A percentile compares a stretch with the other conserved stretches of the same genome.
Evolutionary conservation across 2,888 invertebrate species (phyloP).

Genomic region (Dromius quadrimaculatus): DNA sequence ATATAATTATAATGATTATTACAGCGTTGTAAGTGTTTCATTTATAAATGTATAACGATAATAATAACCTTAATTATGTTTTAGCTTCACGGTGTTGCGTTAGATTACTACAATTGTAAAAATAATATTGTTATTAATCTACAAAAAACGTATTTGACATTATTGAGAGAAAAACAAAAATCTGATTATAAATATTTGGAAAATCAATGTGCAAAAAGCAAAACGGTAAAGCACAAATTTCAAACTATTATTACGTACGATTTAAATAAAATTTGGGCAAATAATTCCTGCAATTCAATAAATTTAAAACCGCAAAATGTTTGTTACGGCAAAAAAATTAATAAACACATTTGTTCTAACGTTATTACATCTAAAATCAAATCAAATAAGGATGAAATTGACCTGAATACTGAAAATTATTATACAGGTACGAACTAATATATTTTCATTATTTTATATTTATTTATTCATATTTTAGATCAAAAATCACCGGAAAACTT

Average conservation of each 20-base stretch:
- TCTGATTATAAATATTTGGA: slow-evolving; percentile 56
- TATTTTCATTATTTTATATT: background rate
- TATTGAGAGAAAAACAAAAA: slow-evolving; percentile 54
- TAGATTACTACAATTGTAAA: slow-evolving; percentile 80
- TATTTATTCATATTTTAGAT: slow-evolving; percentile 59
- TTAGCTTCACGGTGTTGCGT: slow-evolving; percentile 79
- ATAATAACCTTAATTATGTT: slow-evolving; percentile 57
- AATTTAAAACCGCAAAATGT: slow-evolving; percentile 4
- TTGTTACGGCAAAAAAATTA: slow-evolving; percentile 28
- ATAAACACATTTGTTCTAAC: slow-evolving; percentile 50
- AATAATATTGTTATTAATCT: slow-evolving; percentile 62
- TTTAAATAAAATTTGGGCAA: slow-evolving; percentile 54
- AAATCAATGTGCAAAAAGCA: too few relatives aligned
- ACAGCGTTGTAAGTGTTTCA: slow-evolving; percentile 74
- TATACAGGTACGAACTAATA: background rate
- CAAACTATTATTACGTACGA: slow-evolving; percentile 54
- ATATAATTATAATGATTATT: slow-evolving; percentile 74
- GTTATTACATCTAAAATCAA: slow-evolving; percentile 17
- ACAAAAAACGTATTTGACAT: slow-evolving; percentile 11
- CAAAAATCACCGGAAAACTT: slow-evolving; percentile 70
- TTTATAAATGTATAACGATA: background rate
- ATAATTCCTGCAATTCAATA: slow-evolving; percentile 51
- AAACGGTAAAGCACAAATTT: slow-evolving; percentile 31
- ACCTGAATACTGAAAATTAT: slow-evolving; percentile 32
- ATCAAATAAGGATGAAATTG: slow-evolving; percentile 21